Percentiles rank a stretch among this genome's conserved stretches.
These are phyloP conservation scores for Setophaga coronata DNA, from an alignment of 2,113 vertebrate species.

Conservation along the genomic window DNA sequence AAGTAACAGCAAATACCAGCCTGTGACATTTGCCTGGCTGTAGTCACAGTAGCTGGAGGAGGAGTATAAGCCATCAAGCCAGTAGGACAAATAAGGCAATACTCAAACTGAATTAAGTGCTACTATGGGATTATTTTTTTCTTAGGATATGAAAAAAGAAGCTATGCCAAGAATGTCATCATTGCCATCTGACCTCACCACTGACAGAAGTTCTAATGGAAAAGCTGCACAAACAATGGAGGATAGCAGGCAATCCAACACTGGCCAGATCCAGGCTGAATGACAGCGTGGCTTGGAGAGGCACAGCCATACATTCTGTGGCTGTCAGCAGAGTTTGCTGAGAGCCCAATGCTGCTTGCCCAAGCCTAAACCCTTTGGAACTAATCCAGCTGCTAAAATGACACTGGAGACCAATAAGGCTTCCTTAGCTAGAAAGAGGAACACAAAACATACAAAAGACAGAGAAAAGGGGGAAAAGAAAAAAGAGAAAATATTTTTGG, in stretches of 20 bases:
- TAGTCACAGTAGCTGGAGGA: slow-evolving; percentile 5
- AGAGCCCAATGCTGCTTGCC: background rate
- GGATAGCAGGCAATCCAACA: background rate
- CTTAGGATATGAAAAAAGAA: background rate
- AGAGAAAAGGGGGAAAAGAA: background rate
- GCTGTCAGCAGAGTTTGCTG: slow-evolving; percentile 21
- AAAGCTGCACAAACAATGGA: slow-evolving; percentile 22
- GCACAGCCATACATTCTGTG: background rate
- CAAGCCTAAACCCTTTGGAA: background rate
- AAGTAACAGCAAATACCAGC: background rate
- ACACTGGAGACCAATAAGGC: background rate
- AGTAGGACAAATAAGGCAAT: slow-evolving; percentile 62
- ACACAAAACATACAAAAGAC: background rate
- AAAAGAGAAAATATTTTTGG: background rate
- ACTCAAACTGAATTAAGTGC: slow-evolving; percentile 41
- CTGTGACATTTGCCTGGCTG: slow-evolving; percentile 16
- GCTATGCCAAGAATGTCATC: slow-evolving; percentile 38
- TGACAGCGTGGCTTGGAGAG: background rate
- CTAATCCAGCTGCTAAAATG: background rate
- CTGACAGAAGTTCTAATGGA: slow-evolving; percentile 24
- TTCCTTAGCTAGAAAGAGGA: background rate
- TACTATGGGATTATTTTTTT: slow-evolving; percentile 48
- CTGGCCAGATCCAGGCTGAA: background rate
- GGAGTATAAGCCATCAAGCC: background rate
- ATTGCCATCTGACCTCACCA: slow-evolving; percentile 26